A percentile compares a stretch with the other conserved stretches of the same genome.
Evolutionary conservation across 2,888 invertebrate species (phyloP).

Genomic region (Calliopum simillimum): DNA sequence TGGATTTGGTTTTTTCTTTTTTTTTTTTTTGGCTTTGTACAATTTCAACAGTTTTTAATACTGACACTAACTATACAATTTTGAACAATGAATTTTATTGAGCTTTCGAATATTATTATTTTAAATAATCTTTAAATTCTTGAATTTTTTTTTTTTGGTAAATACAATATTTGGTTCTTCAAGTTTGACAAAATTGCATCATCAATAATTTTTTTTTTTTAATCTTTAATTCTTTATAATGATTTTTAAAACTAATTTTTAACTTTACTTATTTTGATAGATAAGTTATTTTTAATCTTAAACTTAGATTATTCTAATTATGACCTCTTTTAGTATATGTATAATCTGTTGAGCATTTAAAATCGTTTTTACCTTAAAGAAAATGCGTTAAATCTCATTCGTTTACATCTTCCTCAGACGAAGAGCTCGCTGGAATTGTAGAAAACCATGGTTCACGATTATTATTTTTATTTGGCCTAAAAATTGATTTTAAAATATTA

Average conservation of each 20-base stretch:
- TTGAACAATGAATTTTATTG: too few relatives aligned
- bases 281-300: too few relatives aligned
- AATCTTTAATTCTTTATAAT: background rate
- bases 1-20: too few relatives aligned
- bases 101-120: too few relatives aligned
- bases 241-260: background rate
- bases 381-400: constrained; percentile 69
- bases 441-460: constrained; percentile 74
- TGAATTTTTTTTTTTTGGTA: too few relatives aligned
- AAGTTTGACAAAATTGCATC: background rate
- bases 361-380: constrained; percentile 59
- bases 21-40: constrained; percentile 10
- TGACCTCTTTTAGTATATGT: background rate
- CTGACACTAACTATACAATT: background rate
- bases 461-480: constrained; percentile 68
- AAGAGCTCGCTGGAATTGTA: constrained; percentile 73
- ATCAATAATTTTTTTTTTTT: constrained; percentile 8
- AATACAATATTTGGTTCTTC: constrained; percentile 16
- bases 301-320: constrained; percentile 1
- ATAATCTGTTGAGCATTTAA: constrained; percentile 9
- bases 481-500: constrained; percentile 8
- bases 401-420: constrained; percentile 68
- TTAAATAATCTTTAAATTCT: too few relatives aligned
- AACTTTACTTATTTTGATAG: too few relatives aligned
- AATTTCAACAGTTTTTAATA: constrained; percentile 5